Percentiles rank a stretch among this genome's conserved stretches.
Conservation (phyloP, 2,797 vertebrate genomes). For the Scomberomorus guttatus region DNA sequence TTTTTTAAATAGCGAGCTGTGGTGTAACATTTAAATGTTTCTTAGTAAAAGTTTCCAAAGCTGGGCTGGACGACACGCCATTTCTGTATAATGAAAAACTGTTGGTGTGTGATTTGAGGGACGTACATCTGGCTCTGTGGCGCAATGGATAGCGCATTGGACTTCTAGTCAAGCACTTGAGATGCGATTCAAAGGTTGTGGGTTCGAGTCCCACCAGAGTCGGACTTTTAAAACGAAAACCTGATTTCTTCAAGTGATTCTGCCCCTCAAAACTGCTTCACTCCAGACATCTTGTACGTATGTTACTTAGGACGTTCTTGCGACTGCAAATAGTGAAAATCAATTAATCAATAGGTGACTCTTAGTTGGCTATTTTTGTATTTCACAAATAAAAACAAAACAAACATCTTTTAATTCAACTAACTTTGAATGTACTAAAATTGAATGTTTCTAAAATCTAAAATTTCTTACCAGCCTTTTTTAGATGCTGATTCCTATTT, state of each 20-base stretch:
- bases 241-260: neutral
- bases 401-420: too few species aligned
- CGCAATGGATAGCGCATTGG: constrained; percentile 99
- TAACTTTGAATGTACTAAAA: too few species aligned
- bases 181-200: constrained; percentile 78
- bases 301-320: too few species aligned
- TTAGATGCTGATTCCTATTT: too few species aligned
- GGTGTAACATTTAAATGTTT: fast-evolving
- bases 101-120: too few species aligned
- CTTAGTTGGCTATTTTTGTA: too few species aligned
- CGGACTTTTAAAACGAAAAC: neutral
- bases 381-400: too few species aligned
- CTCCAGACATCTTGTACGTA: too few species aligned
- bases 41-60: neutral
- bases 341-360: too few species aligned
- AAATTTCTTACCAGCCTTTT: too few species aligned
- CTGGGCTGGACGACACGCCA: neutral
- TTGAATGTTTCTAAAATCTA: too few species aligned
- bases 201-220: constrained; percentile 79
- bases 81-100: neutral
- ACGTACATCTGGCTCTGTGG: constrained; percentile 89
- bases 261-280: neutral
- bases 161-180: constrained; percentile 89
- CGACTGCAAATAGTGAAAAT: too few species aligned
- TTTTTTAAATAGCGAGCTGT: neutral